Evolutionary conservation across 1,140 invertebrate species (phyloP), one percentile per base, ranked within the genome.

Genomic region (Lineus longissimus): DNA sequence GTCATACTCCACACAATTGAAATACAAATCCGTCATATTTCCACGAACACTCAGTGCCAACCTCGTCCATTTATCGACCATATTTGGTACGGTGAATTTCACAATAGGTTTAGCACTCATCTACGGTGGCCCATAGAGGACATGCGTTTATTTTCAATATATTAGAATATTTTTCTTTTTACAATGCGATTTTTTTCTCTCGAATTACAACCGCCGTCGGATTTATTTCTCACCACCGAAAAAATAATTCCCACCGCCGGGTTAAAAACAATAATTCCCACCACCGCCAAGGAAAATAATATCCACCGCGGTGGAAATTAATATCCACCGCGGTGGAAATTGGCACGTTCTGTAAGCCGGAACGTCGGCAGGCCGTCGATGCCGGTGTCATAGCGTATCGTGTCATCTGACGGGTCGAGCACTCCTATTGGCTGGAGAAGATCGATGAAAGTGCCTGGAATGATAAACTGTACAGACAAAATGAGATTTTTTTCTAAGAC

Each of bases 391-490:
- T 51, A 51, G n/a, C 25, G 47, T 51, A 51, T n/a, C 25, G 47
- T 51, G 33, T 36, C 33, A 36, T 36, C 33, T 4, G 33, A 36
- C 6, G n/a, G 47, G 47, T 51, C 47, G 47, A 27, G 47, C 4
- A 51, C n/a, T 9, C 47, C 47, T 6, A 51, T 51, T 19, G 25
- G 19, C 47, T 27, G 47, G 19, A 51, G 47, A 4, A 51, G 47
- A 51, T 51, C 47, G 25, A 51, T 51, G 19, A 23, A 19, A 9
- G n/a, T 51, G 4, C 25, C 47, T 51, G 47, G 25, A 51, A 51
- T 51, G 47, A 51, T 51, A 51, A n/a, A n/a, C n/a, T n/a, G n/a
- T n/a, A n/a, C n/a, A 36, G 33, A 36, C 33, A 36, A 36, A 36
- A 15, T 4, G 33, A 7, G 33, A 36, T 36, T 7, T 36, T 36